phyloP scores from a whole-genome alignment of 1,140 invertebrate species.

The Drosophila neocordata region DNA sequence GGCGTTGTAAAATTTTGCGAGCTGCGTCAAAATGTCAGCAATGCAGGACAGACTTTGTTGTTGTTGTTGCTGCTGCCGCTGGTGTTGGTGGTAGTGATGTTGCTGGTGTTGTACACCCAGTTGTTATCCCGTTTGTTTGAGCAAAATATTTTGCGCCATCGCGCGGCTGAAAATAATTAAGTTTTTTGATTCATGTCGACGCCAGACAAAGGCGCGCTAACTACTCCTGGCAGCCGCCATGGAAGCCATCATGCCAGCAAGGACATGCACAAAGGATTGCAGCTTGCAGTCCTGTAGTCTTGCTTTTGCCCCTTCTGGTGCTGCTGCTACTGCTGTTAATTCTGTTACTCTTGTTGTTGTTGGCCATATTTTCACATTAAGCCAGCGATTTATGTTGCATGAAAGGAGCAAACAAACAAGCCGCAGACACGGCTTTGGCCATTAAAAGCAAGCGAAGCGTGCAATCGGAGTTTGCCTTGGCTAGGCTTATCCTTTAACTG shows the following conservation, averaged over 20 bases:
- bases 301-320: not conserved
- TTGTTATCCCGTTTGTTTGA: constrained; percentile 53
- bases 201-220: constrained; percentile 67
- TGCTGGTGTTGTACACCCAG: constrained; percentile 11
- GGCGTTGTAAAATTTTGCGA: constrained; percentile 59
- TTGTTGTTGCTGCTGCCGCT: constrained; percentile 17
- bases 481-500: constrained; percentile 25
- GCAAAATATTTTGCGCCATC: constrained; percentile 58
- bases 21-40: constrained; percentile 69
- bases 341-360: constrained; percentile 25
- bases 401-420: constrained; percentile 51
- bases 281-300: constrained; percentile 21
- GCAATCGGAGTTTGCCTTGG: constrained; percentile 45
- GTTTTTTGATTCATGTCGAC: constrained; percentile 77
- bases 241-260: constrained; percentile 23
- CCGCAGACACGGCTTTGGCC: constrained; percentile 38
- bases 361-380: constrained; percentile 63
- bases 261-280: constrained; percentile 46
- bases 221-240: constrained; percentile 46
- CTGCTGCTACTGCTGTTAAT: constrained; percentile 29
- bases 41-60: constrained; percentile 57
- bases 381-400: constrained; percentile 66
- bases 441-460: constrained; percentile 35
- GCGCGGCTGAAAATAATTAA: constrained; percentile 77
- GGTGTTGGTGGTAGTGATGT: constrained; percentile 43